phyloP scores from a whole-genome alignment of 1,140 invertebrate species.

The Bombus pyrosoma region DNA sequence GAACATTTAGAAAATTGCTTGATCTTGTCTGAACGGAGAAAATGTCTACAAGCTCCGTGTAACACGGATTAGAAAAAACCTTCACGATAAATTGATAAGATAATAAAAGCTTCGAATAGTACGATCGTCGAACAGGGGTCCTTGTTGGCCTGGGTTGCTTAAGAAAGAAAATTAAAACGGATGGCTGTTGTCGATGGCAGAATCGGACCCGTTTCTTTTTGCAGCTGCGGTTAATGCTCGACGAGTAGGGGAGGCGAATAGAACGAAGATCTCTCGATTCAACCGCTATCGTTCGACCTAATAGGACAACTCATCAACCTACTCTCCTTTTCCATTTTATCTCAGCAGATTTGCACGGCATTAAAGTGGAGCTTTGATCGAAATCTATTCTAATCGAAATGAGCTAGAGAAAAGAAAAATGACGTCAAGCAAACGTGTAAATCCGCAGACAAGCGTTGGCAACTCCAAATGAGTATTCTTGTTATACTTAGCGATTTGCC shows the following conservation, averaged over 20 bases:
- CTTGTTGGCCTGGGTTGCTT: neutral
- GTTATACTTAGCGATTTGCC: no score
- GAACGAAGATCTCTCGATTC: slow-evolving; percentile 52
- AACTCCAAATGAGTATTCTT: no score
- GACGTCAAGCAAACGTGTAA: neutral
- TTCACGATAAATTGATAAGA: slow-evolving; percentile 11
- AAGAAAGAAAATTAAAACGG: slow-evolving; percentile 60
- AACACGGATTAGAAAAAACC: neutral
- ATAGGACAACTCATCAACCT: slow-evolving; percentile 58
- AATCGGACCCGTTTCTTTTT: slow-evolving; percentile 46
- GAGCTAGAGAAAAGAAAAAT: neutral
- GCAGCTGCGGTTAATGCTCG: slow-evolving; percentile 44
- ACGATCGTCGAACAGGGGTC: neutral
- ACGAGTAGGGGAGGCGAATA: slow-evolving; percentile 22
- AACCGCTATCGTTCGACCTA: slow-evolving; percentile 52
- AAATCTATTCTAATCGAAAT: slow-evolving; percentile 15
- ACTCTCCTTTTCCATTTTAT: slow-evolving; percentile 50
- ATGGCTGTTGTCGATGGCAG: slow-evolving; percentile 54
- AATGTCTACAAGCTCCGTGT: neutral
- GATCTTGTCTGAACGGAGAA: neutral
- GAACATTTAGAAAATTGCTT: neutral
- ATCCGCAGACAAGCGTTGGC: neutral
- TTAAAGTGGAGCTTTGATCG: slow-evolving; percentile 18
- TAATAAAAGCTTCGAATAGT: slow-evolving; percentile 3
- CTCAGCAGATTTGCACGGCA: slow-evolving; percentile 39